These are phyloP conservation scores for Campopleginae sp. DNA, from an alignment of 2,888 invertebrate genomes.

Conservation along the genomic window DNA sequence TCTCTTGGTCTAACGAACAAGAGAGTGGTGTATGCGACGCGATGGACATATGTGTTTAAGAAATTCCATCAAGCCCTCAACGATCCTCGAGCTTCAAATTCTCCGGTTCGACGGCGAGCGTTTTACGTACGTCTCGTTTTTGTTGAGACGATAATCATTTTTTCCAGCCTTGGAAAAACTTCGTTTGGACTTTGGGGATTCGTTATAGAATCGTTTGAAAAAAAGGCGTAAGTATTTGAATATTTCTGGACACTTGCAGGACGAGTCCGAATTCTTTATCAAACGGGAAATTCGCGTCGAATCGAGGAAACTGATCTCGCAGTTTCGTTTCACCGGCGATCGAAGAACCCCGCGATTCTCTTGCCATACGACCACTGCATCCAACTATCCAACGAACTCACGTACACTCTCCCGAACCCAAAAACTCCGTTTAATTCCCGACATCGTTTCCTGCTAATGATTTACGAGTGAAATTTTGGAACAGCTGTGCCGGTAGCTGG, in stretches of 20 bases:
- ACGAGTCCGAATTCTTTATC: constrained; percentile 51
- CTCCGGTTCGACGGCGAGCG: neutral
- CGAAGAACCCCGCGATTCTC: constrained; percentile 45
- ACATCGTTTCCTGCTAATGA: constrained; percentile 60
- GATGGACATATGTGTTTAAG: neutral
- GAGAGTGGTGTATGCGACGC: neutral
- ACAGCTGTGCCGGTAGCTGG: constrained; percentile 34
- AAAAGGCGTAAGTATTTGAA: neutral
- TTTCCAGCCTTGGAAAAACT: neutral
- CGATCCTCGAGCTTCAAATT: neutral
- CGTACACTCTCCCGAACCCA: constrained; percentile 7
- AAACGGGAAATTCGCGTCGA: constrained; percentile 54
- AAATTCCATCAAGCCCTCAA: constrained; percentile 14
- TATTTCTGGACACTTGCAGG: constrained; percentile 18
- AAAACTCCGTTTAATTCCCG: constrained; percentile 37
- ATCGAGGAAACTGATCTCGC: constrained; percentile 58
- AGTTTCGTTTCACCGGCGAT: constrained; percentile 43
- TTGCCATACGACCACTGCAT: constrained; percentile 39
- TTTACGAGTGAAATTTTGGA: constrained; percentile 65
- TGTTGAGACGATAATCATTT: neutral
- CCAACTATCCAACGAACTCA: constrained; percentile 18
- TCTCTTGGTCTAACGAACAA: constrained; percentile 3
- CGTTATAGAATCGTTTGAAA: too few species aligned
- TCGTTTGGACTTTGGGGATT: neutral
- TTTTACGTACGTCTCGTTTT: neutral